Evolutionary conservation across 35 echinoderm and acorn worm genomes (phyloP).

Genomic region (Apostichopus japonicus): DNA sequence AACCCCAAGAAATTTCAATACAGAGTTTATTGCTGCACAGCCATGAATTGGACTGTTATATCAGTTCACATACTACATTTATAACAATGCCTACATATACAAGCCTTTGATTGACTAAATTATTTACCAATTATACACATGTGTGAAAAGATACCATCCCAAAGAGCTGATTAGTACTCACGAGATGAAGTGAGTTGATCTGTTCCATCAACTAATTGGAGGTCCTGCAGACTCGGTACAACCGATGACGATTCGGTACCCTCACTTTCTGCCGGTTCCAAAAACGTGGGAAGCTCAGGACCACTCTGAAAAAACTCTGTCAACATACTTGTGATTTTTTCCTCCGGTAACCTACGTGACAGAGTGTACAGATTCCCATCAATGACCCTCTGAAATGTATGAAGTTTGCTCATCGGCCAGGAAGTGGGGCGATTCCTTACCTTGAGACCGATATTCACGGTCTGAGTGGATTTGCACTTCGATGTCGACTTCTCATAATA

Average conservation of each 20-base stretch:
- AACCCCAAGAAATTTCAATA: too few species aligned
- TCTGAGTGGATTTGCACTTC: slow-evolving; percentile 19
- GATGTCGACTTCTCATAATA: background rate
- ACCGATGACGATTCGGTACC: background rate
- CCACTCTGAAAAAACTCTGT: slow-evolving; percentile 2
- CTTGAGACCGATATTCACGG: background rate
- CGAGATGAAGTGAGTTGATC: background rate
- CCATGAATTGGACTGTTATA: too few species aligned
- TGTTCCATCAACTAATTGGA: background rate
- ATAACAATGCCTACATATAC: too few species aligned
- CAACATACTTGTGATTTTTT: background rate
- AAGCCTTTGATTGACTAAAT: too few species aligned
- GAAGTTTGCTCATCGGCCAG: background rate
- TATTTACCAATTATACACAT: too few species aligned
- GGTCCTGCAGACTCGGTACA: background rate
- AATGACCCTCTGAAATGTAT: slow-evolving; percentile 32
- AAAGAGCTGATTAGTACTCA: background rate
- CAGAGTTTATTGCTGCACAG: too few species aligned
- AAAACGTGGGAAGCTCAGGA: background rate
- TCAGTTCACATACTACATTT: too few species aligned
- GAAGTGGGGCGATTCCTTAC: background rate
- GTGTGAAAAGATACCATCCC: too few species aligned
- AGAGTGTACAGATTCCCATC: slow-evolving; percentile 26
- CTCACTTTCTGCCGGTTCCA: background rate
- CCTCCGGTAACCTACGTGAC: background rate